Base-by-base conservation (phyloP, 2,888 invertebrate genomes). In the Tetanocera ferruginea region DNA sequence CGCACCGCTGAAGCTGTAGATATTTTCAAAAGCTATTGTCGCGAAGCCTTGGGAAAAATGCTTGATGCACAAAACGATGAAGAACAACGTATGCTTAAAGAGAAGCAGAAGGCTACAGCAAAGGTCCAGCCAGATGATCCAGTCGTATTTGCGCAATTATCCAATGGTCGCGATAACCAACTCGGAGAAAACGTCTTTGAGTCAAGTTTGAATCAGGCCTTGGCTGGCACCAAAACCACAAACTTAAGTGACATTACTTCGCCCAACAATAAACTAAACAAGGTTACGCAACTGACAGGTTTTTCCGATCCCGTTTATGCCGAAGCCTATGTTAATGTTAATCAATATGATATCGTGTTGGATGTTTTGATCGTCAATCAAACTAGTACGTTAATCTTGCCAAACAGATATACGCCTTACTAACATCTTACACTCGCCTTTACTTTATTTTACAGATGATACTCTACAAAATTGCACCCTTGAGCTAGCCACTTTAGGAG, bases 291-390 rank as follows among this genome's bases (percentile, higher is more conserved):
- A 90, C 92, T 99, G 86, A 99, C 99, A 4, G 99, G 99, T 17
- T 99, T 99, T 91, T 98, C 98, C 0, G 99, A 99, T 92, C 99
- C 99, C 0, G 98, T 99, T 79, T 99, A 99, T 90, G 97, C 99
- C 0, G 99, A 99, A 91, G 99, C 99, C n/a, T 97, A 99, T 87
- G 99, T 99, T 1, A 95, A 99, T 89, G 99, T 99, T 83, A 98
- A 98, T 90, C 98, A 98, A 89, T 98, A 98, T 91, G 99, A 99
- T 89, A 98, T 99, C 84, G 98, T 99, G 64, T 92, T 99, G 62
- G 99, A 99, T 90, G 98, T 99, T 57, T 92, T 99, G 34, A 95
- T 99, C 82, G 98, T 98, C 37, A 99, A 99, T 91, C 99, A 99
- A 91, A 99, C 99, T 17, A 94, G 94, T 94, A 79, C 86, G 90